These are phyloP conservation scores for Drosophila anomelani DNA, from an alignment of 2,888 invertebrate species.

Conservation along the genomic window DNA sequence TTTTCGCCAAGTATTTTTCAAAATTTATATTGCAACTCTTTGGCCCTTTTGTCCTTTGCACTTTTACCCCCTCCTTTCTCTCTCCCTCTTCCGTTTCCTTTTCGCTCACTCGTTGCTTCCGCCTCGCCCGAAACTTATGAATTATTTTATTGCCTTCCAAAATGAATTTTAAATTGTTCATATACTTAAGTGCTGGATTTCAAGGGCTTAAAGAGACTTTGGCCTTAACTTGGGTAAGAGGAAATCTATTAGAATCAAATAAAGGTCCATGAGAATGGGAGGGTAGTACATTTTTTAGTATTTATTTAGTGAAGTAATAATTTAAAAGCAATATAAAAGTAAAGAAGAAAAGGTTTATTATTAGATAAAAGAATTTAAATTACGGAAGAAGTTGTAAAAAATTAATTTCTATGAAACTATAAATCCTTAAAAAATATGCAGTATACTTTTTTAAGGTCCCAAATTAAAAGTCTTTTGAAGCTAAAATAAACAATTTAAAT, in stretches of 20 bases:
- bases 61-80: neutral
- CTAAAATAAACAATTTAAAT: no score
- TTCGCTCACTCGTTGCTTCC: neutral
- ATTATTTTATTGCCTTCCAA: slow-evolving; percentile 40
- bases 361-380: no score
- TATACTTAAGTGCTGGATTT: slow-evolving; percentile 21
- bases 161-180: slow-evolving; percentile 39
- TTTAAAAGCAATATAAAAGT: no score
- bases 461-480: no score
- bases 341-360: no score
- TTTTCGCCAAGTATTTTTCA: slow-evolving; percentile 42
- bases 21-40: slow-evolving; percentile 34
- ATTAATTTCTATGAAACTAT: no score
- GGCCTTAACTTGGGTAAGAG: neutral
- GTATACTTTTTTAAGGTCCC: no score
- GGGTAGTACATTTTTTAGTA: neutral
- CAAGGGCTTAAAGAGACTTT: neutral
- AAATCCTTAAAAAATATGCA: no score
- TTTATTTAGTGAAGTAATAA: no score
- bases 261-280: neutral
- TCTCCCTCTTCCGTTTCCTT: no score
- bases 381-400: no score
- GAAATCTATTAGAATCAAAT: neutral
- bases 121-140: slow-evolving; percentile 28
- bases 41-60: slow-evolving; percentile 3